Percentiles rank a stretch among this genome's conserved stretches.
Conservation (phyloP, 1,140 invertebrate genomes). For the Druon quercuslanigerum region DNA sequence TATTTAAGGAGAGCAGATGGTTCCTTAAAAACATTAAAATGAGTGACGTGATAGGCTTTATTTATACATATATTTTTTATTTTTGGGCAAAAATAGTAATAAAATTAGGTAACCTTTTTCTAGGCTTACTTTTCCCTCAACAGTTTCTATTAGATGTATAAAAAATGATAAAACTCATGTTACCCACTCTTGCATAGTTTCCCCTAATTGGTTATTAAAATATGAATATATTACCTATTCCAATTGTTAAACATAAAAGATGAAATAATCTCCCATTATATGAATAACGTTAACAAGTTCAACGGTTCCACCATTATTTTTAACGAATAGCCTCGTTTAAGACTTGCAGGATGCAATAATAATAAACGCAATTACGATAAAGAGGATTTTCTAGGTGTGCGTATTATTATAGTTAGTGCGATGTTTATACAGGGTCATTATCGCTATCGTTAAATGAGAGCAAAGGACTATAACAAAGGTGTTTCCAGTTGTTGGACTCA, state of each 20-base stretch:
- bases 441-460: constrained; percentile 28
- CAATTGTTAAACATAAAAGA: constrained; percentile 17
- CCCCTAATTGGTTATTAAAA: no score
- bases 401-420: constrained; percentile 21
- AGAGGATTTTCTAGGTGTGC: constrained; percentile 16
- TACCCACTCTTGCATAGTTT: no score
- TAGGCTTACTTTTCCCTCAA: no score
- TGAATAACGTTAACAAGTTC: constrained; percentile 8
- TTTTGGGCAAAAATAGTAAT: no score
- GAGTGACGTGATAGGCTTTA: no score
- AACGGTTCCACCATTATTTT: constrained; percentile 30
- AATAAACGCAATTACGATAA: constrained; percentile 30
- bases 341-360: constrained; percentile 29
- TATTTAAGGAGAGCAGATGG: no score
- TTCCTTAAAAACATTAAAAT: no score
- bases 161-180: no score
- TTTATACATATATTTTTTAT: no score
- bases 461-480: constrained; percentile 29
- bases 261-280: constrained; percentile 7
- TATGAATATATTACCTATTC: not conserved
- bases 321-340: constrained; percentile 26
- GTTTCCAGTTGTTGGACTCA: constrained; percentile 19
- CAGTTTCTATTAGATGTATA: no score
- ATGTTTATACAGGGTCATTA: constrained; percentile 24
- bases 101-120: no score